These are phyloP conservation scores for Drosophila conformis DNA, from an alignment of 2,888 invertebrate genomes.

Conservation along the genomic window DNA sequence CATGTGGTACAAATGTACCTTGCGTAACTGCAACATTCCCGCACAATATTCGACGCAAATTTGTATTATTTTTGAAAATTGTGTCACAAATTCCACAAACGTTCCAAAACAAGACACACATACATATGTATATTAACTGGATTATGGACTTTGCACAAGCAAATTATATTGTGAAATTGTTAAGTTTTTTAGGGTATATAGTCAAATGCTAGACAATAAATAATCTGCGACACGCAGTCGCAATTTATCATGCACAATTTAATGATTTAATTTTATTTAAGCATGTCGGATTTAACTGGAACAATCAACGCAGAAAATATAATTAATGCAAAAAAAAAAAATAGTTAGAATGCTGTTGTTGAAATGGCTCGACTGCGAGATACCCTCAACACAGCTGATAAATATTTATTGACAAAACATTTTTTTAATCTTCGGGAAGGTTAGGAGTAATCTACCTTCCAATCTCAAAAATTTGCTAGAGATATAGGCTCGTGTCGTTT, in stretches of 20 bases:
- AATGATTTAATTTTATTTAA: background rate
- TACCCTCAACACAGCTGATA: background rate
- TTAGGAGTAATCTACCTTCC: too few relatives aligned
- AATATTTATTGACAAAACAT: background rate
- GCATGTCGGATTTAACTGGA: background rate
- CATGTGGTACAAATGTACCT: constrained; percentile 4
- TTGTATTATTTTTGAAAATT: constrained; percentile 15
- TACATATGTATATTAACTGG: constrained; percentile 1
- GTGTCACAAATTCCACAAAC: constrained; percentile 32
- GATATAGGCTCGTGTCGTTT: too few relatives aligned
- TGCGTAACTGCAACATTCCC: constrained; percentile 37
- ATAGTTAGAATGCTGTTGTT: background rate
- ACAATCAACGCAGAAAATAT: background rate
- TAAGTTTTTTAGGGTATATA: constrained; percentile 37
- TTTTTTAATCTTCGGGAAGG: too few relatives aligned
- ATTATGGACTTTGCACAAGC: constrained; percentile 20
- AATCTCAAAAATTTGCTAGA: too few relatives aligned
- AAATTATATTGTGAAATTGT: constrained; percentile 29
- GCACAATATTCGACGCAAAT: constrained; percentile 16
- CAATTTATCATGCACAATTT: constrained; percentile 23
- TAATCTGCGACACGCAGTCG: constrained; percentile 9
- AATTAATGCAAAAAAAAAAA: background rate
- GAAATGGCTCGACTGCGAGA: background rate
- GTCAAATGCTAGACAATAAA: constrained; percentile 42
- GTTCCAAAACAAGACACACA: constrained; percentile 29